These are phyloP conservation scores for Chrysomela aeneicollis DNA, from an alignment of 2,888 invertebrate species.

Conservation along the genomic window DNA sequence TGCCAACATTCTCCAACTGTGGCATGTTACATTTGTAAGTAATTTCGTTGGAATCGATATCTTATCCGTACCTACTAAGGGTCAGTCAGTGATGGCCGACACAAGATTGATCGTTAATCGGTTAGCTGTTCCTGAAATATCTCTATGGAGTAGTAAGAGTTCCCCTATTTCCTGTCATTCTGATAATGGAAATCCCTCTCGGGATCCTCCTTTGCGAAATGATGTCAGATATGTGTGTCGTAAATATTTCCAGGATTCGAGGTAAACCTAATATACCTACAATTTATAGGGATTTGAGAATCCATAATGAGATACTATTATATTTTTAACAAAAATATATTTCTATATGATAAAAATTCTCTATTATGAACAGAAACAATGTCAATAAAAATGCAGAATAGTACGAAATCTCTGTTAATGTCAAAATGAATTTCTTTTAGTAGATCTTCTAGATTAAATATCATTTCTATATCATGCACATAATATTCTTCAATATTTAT, in stretches of 20 bases:
- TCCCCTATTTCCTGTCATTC: constrained; percentile 1
- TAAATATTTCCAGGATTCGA: background rate
- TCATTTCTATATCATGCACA: too few species aligned
- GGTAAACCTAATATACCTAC: background rate
- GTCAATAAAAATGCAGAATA: too few species aligned
- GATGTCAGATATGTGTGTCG: background rate
- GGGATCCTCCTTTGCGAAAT: background rate
- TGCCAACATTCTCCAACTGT: too few species aligned
- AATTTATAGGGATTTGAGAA: background rate
- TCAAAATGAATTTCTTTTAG: too few species aligned
- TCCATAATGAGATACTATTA: too few species aligned
- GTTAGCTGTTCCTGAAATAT: background rate
- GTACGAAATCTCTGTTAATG: too few species aligned
- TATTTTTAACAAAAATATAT: too few species aligned
- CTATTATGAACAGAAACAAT: too few species aligned
- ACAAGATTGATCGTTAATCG: constrained; percentile 1
- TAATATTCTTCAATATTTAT: too few species aligned
- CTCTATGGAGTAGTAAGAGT: background rate
- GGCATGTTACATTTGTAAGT: too few species aligned
- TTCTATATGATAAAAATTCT: too few species aligned
- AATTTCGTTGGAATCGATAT: background rate
- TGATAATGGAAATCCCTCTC: background rate
- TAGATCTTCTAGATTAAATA: too few species aligned
- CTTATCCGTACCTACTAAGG: background rate
- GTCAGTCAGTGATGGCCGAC: background rate